Percentiles rank a stretch among this genome's conserved stretches.
These are phyloP conservation scores for Emydocephalus ijimae DNA, from an alignment of 2,113 vertebrate genomes.

Conservation along the genomic window DNA sequence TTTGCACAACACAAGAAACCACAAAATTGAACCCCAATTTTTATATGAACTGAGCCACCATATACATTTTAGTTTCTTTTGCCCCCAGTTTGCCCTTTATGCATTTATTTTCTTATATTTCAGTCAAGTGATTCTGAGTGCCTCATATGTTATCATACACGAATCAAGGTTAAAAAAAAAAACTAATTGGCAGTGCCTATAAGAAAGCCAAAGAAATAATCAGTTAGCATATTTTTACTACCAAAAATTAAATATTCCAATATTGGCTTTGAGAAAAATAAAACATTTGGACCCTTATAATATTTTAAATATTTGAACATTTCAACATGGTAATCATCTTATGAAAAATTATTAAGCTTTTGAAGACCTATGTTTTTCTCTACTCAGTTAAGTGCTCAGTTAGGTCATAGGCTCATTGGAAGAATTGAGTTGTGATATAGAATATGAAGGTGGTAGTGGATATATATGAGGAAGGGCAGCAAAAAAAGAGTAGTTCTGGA, in stretches of 20 bases:
- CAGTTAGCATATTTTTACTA: not conserved
- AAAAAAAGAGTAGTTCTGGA: not conserved
- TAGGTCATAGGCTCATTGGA: not conserved
- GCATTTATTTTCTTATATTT: not conserved
- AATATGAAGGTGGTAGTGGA: not conserved
- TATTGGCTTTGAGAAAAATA: not conserved
- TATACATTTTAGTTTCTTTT: not conserved
- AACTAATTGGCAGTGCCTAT: not conserved
- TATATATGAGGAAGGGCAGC: not conserved
- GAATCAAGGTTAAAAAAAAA: not conserved
- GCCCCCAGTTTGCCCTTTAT: not conserved
- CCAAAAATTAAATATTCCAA: not conserved
- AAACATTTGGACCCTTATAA: not conserved
- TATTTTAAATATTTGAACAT: not conserved
- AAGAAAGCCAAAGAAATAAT: not conserved
- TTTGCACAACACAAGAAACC: not conserved
- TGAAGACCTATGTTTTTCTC: not conserved
- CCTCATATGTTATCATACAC: not conserved
- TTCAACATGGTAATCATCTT: not conserved
- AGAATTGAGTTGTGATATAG: not conserved
- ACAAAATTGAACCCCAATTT: not conserved
- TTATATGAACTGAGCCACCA: not conserved
- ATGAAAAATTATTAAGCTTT: not conserved
- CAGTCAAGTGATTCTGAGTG: not conserved
- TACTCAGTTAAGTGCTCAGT: not conserved